phyloP scores from a whole-genome alignment of 2,113 vertebrate genomes.

The Ophiodon elongatus region DNA sequence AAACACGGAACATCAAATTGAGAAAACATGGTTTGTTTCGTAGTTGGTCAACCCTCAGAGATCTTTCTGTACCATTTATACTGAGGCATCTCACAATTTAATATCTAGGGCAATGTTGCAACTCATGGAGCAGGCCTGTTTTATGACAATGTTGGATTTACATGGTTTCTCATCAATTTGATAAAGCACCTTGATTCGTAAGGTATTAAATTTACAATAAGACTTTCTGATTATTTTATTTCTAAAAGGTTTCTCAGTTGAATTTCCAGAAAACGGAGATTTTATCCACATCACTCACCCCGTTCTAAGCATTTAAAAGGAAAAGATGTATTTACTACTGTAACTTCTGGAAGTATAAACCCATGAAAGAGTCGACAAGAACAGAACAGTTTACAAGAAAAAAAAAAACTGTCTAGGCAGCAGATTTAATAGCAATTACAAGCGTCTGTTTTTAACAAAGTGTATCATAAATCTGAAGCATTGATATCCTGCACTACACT shows the following conservation, averaged over 20 bases:
- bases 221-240: not conserved
- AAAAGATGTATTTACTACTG: not conserved
- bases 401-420: constrained; percentile 4
- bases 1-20: not conserved
- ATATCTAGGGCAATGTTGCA: not conserved
- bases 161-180: not conserved
- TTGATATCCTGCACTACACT: not conserved
- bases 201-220: not conserved
- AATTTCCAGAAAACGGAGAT: not conserved
- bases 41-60: not conserved
- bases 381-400: not conserved
- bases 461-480: constrained; percentile 10
- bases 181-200: not conserved
- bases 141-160: not conserved
- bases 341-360: not conserved
- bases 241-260: not conserved
- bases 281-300: not conserved
- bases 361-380: not conserved
- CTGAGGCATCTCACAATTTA: not conserved
- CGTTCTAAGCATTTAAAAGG: not conserved
- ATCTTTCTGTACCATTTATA: not conserved
- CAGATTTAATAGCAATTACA: constrained; percentile 35
- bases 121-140: not conserved
- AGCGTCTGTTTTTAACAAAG: constrained; percentile 19
- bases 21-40: not conserved